Evolutionary conservation across 2,797 vertebrate genomes (phyloP), one percentile per base, ranked within the genome.

Genomic region (Coluber constrictor): DNA sequence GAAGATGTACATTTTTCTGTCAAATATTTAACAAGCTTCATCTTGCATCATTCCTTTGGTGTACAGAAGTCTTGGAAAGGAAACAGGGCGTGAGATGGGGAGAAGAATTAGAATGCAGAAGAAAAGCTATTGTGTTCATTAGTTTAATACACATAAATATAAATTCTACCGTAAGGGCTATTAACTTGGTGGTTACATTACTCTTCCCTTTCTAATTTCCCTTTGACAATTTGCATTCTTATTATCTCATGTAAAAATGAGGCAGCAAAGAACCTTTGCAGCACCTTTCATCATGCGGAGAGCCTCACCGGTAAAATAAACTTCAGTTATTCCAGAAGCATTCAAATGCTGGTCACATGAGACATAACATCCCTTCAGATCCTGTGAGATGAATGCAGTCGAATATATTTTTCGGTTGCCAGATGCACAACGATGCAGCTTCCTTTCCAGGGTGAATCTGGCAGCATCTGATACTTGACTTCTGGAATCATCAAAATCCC

Each of bases 211-310:
- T 93, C 11, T 87, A 13, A 59, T 95, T 94, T 93, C 43, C 20
- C 93, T 94, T 94, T 47, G 63, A 56, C 6, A 1, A 4, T 90
- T 94, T 96, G 90, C 51, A 57, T 91, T 93, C 61, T 63, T 2
- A 4, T 92, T 95, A 51, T 94, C 32, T 66, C 6, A 32, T 92
- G 55, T 87, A 89, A 87, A 90, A 66, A 57, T 93, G 59, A 55
- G 90, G 63, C 92, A 90, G 55, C 8, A 56, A 79, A 32, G 1
- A 20, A 1, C 27, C 1, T 90, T 29, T 74, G 29, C n/a, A 91
- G 90, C 83, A 83, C n/a, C 12, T 83, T 56, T 47, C 25, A 1
- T 2, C 57, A 55, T 66, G n/a, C 59, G 13, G 51, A 93, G 23
- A 51, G 86, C 9, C 55, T 87, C 83, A 74, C 27, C 23, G 63